phyloP scores from a whole-genome alignment of 2,888 invertebrate genomes.

The Ectobius pallidus region DNA sequence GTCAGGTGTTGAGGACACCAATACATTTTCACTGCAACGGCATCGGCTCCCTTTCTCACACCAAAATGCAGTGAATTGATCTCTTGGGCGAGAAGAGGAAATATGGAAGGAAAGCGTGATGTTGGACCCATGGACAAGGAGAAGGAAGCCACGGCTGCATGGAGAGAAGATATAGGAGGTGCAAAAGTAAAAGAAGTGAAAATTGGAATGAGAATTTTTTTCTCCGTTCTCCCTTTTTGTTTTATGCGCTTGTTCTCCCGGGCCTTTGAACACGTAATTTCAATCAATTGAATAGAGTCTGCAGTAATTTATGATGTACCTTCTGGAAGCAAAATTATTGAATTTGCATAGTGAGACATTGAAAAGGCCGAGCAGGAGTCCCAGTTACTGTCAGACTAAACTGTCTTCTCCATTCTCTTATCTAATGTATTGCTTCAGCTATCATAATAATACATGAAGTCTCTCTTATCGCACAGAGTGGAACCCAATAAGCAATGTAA shows the following conservation, averaged over 20 bases:
- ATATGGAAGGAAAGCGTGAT: constrained; percentile 13
- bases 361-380: not conserved
- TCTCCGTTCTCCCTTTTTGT: too few relatives aligned
- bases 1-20: constrained; percentile 28
- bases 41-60: not conserved
- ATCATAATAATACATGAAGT: too few relatives aligned
- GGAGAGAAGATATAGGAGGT: not conserved
- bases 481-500: too few relatives aligned
- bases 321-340: not conserved
- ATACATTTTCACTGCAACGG: constrained; percentile 13
- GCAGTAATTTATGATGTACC: not conserved
- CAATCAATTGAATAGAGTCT: not conserved
- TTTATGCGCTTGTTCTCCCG: not conserved
- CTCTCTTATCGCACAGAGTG: too few relatives aligned
- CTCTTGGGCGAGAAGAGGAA: constrained; percentile 11
- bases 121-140: not conserved
- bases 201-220: not conserved
- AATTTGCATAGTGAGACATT: not conserved
- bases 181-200: not conserved
- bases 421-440: too few relatives aligned
- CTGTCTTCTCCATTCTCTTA: too few relatives aligned
- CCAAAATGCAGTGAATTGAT: constrained; percentile 17
- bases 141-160: not conserved
- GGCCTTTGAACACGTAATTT: not conserved
- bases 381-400: not conserved